phyloP scores from a whole-genome alignment of 2,113 vertebrate genomes.

The Sigmodon hispidus region DNA sequence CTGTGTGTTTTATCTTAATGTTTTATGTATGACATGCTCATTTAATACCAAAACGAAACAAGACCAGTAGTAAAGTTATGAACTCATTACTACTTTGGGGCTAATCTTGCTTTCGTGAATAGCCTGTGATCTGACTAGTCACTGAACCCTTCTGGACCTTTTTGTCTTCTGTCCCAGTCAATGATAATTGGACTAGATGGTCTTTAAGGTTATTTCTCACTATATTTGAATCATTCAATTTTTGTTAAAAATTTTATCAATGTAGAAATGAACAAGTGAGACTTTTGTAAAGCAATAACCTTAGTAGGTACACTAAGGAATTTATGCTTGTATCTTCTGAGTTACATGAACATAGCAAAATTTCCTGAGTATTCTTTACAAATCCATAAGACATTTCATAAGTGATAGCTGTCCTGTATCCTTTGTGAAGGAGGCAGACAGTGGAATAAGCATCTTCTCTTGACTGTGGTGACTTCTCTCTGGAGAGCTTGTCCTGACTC shows the following conservation, averaged over 20 bases:
- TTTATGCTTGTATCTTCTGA: neutral
- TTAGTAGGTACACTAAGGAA: neutral
- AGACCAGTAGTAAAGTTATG: neutral
- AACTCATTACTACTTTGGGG: neutral
- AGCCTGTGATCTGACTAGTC: neutral
- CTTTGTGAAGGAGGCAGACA: neutral
- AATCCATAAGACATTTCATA: neutral
- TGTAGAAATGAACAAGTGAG: neutral
- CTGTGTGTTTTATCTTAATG: neutral
- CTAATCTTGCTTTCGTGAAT: neutral
- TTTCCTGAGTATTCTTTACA: neutral
- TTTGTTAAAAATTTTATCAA: neutral
- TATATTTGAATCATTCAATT: neutral
- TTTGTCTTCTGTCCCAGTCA: neutral
- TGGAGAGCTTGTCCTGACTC: neutral
- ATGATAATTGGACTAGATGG: neutral
- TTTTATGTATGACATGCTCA: neutral
- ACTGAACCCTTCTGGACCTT: neutral
- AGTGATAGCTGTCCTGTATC: neutral
- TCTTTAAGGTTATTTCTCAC: neutral
- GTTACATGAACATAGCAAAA: neutral
- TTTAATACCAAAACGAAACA: neutral
- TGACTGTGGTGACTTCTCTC: neutral
- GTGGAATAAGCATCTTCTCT: neutral
- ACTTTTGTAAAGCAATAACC: neutral